Base-by-base conservation (phyloP, 2,888 invertebrate species). In the Cybosia mesomella region DNA sequence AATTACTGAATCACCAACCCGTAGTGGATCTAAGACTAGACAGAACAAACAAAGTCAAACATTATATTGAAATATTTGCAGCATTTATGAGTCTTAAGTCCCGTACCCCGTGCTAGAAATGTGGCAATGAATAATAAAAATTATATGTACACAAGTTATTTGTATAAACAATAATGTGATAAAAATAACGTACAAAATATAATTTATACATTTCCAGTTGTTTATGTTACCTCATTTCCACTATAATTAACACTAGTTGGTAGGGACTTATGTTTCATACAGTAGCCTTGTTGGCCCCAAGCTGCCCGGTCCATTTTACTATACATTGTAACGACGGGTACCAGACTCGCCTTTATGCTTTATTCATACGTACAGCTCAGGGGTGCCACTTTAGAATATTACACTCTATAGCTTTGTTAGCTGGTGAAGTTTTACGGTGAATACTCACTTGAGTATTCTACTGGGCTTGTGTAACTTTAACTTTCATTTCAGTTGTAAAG, bases 331-430 rank as follows among this genome's bases (percentile, higher is more conserved):
- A 78, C 76, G 74, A 78, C 58, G 58, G 39, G 21, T 74, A 79
- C 49, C 83, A 81, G 80, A 77, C 83, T 72, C 79, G 82, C 74
- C 82, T 84, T 83, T 85, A 89, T 91, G 87, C 88, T 76, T 90
- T 91, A 90, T 91, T 91, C 91, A 91, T 89, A 81, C 68, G 68
- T 65, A 74, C 55, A n/a, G 49, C 72, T 79, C 72, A 85, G 84
- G 84, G 84, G 64, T 86, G 83, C 55, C 76, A 65, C 77, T 70
- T 57, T 73, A 60, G 55, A 64, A 54, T 72, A 64, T 65, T 59
- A 68, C 43, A 63, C 62, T 61, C 60, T 39, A 64, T 68, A 43
- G 57, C 68, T 66, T 72, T 61, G 66, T 61, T 58, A 67, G 57
- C 61, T 64, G 65, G 32, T 67, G 53, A 62, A 71, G 62, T 72